These are phyloP conservation scores for Porites lobata DNA, from an alignment of 92 coral and sea anemone species.

Conservation along the genomic window DNA sequence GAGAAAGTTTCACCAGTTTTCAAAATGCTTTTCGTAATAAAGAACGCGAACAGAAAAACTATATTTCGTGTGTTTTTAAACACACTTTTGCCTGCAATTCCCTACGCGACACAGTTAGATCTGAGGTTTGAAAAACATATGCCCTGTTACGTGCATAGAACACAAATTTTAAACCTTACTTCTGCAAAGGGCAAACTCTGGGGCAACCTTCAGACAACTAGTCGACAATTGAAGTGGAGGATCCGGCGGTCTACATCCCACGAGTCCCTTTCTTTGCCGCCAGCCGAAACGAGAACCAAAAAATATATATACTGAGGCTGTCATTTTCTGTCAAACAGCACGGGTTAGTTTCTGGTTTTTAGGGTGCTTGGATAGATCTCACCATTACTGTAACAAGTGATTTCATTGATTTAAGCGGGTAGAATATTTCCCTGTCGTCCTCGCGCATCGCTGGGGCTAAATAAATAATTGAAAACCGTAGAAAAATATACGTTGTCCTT, in stretches of 20 bases:
- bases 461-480: slow-evolving; percentile 27
- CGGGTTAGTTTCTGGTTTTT: slow-evolving; percentile 17
- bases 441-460: background rate
- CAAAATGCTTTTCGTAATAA: background rate
- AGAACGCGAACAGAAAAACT: background rate
- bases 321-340: background rate
- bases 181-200: slow-evolving; percentile 26
- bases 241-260: background rate
- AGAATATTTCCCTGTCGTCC: background rate
- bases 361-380: slow-evolving; percentile 40
- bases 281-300: background rate
- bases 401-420: slow-evolving; percentile 32
- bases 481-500: background rate
- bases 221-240: slow-evolving; percentile 11
- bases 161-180: slow-evolving; percentile 12
- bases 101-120: background rate
- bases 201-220: slow-evolving; percentile 32
- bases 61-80: background rate
- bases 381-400: slow-evolving; percentile 23
- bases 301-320: background rate
- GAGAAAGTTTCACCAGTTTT: background rate
- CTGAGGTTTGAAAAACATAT: background rate
- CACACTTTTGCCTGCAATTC: background rate
- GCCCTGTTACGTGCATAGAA: slow-evolving; percentile 27
- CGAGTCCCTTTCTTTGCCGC: background rate